Evolutionary conservation across 2,797 vertebrate species (phyloP), one percentile per base, ranked within the genome.

Genomic region (Echeneis naucrates): DNA sequence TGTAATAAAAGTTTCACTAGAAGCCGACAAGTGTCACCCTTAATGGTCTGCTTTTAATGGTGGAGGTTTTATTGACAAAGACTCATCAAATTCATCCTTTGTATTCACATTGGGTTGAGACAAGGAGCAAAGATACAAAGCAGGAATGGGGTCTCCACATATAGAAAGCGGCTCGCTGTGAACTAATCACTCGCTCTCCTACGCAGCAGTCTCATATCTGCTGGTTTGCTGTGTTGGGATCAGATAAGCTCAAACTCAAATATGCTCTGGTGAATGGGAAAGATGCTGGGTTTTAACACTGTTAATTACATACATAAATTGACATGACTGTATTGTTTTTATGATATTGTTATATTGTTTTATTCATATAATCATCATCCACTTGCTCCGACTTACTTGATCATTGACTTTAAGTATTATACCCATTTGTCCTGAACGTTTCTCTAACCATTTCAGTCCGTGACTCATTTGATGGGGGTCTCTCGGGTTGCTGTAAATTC

Each of bases 11-110:
- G 44, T 77, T 83, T 70, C 1, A 16, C 47, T 61, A 58, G 24
- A 68, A 65, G n/a, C 30, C 33, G 48, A 74, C 48, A 75, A 69
- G 54, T 57, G 54, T 79, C 38, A 74, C 40, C 40, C 10, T 35
- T 32, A 55, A 27, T 76, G 72, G 83, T 82, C 51, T 4, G 0
- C 63, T 76, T 80, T 78, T 77, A 75, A 82, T 77, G 58, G 56
- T 57, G 5, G 5, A 56, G 71, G 33, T 67, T 84, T 75, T 2
- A 42, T 21, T 64, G 8, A 52, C 1, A 27, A 24, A 19, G 4
- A 70, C 8, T 8, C 14, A 16, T 60, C 33, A 32, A 27, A 70
- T 23, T 57, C n/a, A 27, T 48, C 7, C 19, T 37, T n/a, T n/a
- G n/a, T n/a, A n/a, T n/a, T n/a, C n/a, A 32, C 42, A 30, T 50